Conservation (phyloP, 2,797 vertebrate species). For the Phrynocephalus forsythii region DNA sequence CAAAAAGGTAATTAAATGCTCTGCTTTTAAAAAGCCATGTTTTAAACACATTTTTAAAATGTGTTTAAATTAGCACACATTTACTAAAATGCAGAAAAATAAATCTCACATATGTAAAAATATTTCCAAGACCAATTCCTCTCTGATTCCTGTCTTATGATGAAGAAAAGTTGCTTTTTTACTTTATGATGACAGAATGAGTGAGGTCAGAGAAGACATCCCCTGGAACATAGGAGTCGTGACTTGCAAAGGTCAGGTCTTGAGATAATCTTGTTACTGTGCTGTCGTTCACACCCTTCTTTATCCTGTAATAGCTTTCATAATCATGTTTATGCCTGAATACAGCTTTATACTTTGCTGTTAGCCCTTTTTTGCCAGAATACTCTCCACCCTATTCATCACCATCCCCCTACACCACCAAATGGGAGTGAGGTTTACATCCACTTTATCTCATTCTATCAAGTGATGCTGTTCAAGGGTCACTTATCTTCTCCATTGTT, state of each 20-base stretch:
- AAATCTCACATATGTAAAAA: no score
- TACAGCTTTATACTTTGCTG: slow-evolving; percentile 40
- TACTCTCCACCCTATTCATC: slow-evolving; percentile 14
- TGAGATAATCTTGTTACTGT: slow-evolving; percentile 54
- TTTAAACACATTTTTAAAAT: no score
- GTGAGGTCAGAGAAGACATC: no score
- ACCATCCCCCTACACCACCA: slow-evolving; percentile 20
- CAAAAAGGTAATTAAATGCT: no score
- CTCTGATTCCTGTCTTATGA: no score
- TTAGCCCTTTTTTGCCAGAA: slow-evolving; percentile 18
- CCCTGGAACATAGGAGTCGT: no score
- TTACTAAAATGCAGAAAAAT: no score
- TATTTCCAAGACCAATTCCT: no score
- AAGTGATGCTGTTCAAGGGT: slow-evolving; percentile 66
- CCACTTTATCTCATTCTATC: slow-evolving; percentile 52
- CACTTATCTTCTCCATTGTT: slow-evolving; percentile 67
- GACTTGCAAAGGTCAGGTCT: slow-evolving; percentile 37
- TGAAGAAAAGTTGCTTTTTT: no score
- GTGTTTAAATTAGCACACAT: no score
- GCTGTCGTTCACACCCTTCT: slow-evolving; percentile 41
- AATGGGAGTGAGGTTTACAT: slow-evolving; percentile 52
- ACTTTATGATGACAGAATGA: no score
- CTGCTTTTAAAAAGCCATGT: no score
- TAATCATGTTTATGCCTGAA: slow-evolving; percentile 54
- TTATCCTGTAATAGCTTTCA: slow-evolving; percentile 53